Base-by-base conservation (phyloP, 1,140 invertebrate species). In the Heliothis virescens region DNA sequence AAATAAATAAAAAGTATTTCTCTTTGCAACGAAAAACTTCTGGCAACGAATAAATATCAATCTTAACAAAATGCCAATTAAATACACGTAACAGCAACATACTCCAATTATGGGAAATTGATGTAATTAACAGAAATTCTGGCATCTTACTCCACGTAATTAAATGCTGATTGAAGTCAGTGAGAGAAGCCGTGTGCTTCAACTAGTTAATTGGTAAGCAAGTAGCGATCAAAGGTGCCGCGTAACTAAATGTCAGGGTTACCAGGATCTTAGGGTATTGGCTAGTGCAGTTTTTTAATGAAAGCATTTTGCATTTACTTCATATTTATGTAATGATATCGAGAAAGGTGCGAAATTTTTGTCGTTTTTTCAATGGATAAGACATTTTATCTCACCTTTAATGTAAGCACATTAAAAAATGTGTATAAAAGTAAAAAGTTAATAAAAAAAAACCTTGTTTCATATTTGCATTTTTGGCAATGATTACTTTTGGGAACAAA, bases 201-300 rank as follows among this genome's bases (percentile, higher is more conserved):
- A 53, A 48, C 74, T 65, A 63, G 74, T 76, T 76, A 76, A 76
- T 76, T 76, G 74, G 57, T 76, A 65, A 77, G 62, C 72, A 63
- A 77, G 62, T 34, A 81, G 71, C 55, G 71, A 74, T 82, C 80
- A 82, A 82, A 82, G 80, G 53, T 52, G 75, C 75, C 80, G 80
- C 80, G 34, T 48, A 29, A 53, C 41, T 15, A 76, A 76, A 76
- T 76, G 74, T 65, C 74, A 76, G 74, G 74, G 74, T 53, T 53
- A 65, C 18, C 74, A 52, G 60, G 60, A 63, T 53, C 13, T 60
- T 48, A 47, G n/a, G 63, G 18, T 59, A 74, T 59, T 60, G 69
- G 57, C n/a, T 29, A 34, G 13, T 52, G 16, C 21, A n/a, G 12
- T 53, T 53, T 34, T 62, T 34, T 62, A 62, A 47, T 47, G 29